Base-by-base conservation (phyloP, 2,797 vertebrate species). In the Pogonophryne albipinna region DNA sequence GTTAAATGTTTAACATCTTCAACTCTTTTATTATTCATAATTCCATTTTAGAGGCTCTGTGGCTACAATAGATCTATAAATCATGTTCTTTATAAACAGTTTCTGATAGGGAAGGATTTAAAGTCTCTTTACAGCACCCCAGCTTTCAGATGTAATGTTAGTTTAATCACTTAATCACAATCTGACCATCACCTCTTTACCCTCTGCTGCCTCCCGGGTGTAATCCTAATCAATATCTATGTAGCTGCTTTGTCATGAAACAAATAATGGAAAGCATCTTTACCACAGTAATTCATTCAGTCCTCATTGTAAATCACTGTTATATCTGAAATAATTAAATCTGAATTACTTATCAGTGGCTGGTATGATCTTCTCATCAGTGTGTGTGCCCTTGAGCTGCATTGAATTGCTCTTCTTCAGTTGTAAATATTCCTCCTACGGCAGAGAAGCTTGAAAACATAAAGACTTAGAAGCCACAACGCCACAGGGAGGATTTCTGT, bases 1-100 rank as follows among this genome's bases (percentile, higher is more conserved):
- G 10, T 59, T 17, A 38, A 55, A 42, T 65, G 57, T n/a, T 27
- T 17, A 72, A 14, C 63, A 79, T 27, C 46, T n/a, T 59, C 13
- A 49, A 42, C 42, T 52, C 4, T 52, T 42, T 60, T 49, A 17
- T 20, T 52, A 23, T 63, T 59, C 12, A 65, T 1, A 79, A 60
- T 55, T 6, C 2, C 0, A 42, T 71, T 60, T 73, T 16, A 55
- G 31, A 46, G 14, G 13, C 67, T 19, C 23, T 17, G 2, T 19
- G 34, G 58, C 38, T 16, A 0, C 16, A 56, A 64, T 46, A 57
- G 34, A 19, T 12, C 23, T 34, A 63, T 63, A 34, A 50, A 67
- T 47, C 4, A 31, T 20, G 12, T 62, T 41, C 20, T 58, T 79
- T 65, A 5, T n/a, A 27, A 65, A 64, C 34, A 6, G 23, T 17